Evolutionary conservation across 92 coral and sea anemone genomes (phyloP).

Genomic region (Porites cylindrica): DNA sequence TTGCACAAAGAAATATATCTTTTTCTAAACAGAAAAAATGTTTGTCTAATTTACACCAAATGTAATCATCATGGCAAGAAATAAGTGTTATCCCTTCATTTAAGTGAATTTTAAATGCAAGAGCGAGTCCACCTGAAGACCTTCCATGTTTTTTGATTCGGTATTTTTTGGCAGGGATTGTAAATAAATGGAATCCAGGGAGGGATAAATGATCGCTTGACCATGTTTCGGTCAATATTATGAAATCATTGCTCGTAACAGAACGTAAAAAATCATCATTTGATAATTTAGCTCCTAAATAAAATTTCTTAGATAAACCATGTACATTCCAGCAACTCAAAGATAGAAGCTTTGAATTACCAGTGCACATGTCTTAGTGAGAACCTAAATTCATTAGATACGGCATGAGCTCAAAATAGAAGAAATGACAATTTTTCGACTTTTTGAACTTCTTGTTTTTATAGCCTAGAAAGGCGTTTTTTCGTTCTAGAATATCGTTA

Average conservation of each 20-base stretch:
- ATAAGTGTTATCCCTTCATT: not conserved
- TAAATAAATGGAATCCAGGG: not conserved
- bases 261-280: slow-evolving; percentile 22
- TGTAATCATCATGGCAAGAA: not conserved
- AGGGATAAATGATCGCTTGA: not conserved
- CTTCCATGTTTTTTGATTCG: slow-evolving; percentile 31
- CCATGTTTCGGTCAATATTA: slow-evolving; percentile 38
- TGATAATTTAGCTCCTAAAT: slow-evolving; percentile 27
- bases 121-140: slow-evolving; percentile 40
- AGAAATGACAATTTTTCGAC: too few species aligned
- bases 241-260: slow-evolving; percentile 6
- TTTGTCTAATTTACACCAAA: slow-evolving; percentile 45
- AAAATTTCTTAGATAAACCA: slow-evolving; percentile 36
- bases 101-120: slow-evolving; percentile 7
- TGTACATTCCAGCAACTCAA: slow-evolving; percentile 58
- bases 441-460: too few species aligned
- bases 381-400: too few species aligned
- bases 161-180: slow-evolving; percentile 2
- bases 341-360: too few species aligned
- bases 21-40: slow-evolving; percentile 2
- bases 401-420: too few species aligned
- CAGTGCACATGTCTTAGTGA: too few species aligned
- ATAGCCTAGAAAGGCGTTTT: too few species aligned
- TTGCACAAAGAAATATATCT: slow-evolving; percentile 32
- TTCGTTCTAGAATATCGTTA: too few species aligned